Percentiles rank a stretch among this genome's conserved stretches.
Conservation (phyloP, 2,888 invertebrate genomes). For the Octonoba sinensis region DNA sequence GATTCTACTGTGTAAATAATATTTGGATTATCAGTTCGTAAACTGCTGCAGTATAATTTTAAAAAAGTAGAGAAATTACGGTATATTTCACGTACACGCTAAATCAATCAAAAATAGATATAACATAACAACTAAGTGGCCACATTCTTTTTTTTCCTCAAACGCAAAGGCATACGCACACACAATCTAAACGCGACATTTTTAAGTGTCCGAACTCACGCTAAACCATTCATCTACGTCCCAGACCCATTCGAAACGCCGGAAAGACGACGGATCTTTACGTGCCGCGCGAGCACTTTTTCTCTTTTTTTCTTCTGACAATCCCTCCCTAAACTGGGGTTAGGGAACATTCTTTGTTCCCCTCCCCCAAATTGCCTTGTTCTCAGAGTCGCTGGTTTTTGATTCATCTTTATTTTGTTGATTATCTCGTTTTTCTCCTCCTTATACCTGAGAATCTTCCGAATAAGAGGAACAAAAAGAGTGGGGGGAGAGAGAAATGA, state of each 20-base stretch:
- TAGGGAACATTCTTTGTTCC: background rate
- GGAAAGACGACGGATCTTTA: constrained; percentile 19
- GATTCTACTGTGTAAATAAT: too few relatives aligned
- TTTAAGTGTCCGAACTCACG: constrained; percentile 26
- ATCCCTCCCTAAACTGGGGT: constrained; percentile 17
- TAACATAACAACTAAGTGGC: too few relatives aligned
- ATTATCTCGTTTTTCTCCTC: constrained; percentile 19
- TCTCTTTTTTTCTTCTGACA: background rate
- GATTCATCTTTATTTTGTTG: constrained; percentile 30
- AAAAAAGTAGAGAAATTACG: too few relatives aligned
- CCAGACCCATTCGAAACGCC: background rate
- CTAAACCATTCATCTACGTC: constrained; percentile 1
- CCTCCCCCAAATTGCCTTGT: constrained; percentile 7
- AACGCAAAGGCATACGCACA: too few relatives aligned
- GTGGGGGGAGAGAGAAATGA: too few relatives aligned
- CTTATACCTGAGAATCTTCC: background rate
- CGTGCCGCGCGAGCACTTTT: constrained; percentile 26
- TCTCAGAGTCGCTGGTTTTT: background rate
- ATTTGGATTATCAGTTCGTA: too few relatives aligned
- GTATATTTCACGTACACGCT: too few relatives aligned
- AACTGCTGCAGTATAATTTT: too few relatives aligned
- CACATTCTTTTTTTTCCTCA: too few relatives aligned
- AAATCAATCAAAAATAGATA: too few relatives aligned
- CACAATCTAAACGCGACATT: background rate
- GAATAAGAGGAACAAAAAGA: background rate